Evolutionary conservation across 2,797 vertebrate species (phyloP).

Genomic region (Hippoglossus hippoglossus): DNA sequence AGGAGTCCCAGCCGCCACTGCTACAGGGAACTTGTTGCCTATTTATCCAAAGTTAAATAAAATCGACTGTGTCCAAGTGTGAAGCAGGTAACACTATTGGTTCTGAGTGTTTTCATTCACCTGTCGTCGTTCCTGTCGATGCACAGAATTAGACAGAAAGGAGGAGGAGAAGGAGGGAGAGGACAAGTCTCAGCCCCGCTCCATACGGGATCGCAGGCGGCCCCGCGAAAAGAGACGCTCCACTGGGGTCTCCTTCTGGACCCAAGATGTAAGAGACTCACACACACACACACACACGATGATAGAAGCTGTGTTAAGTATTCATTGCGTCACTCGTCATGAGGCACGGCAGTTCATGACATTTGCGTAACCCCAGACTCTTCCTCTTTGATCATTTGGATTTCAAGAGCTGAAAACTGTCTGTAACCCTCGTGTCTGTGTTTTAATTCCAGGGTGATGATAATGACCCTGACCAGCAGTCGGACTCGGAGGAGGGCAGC

Average conservation of each 20-base stretch:
- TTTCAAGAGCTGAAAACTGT: too few relatives aligned
- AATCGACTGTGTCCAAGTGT: too few relatives aligned
- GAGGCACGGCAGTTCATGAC: neutral
- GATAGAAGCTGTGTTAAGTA: neutral
- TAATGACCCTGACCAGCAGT: constrained; percentile 94
- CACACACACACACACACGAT: neutral
- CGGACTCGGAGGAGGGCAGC: constrained; percentile 93
- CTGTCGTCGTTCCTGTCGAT: neutral
- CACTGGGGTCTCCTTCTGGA: constrained; percentile 95
- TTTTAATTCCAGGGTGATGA: constrained; percentile 90
- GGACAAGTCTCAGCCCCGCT: constrained; percentile 95
- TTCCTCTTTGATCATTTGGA: constrained; percentile 19
- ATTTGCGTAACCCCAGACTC: neutral
- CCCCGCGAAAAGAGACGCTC: constrained; percentile 97
- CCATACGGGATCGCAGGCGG: constrained; percentile 95
- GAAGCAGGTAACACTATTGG: too few relatives aligned
- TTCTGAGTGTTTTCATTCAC: neutral
- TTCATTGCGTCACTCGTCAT: neutral
- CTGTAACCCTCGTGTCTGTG: neutral
- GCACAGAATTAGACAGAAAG: constrained; percentile 90
- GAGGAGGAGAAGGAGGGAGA: constrained; percentile 97
- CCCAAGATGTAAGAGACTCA: constrained; percentile 89
- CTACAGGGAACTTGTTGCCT: too few relatives aligned
- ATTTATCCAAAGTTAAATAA: too few relatives aligned
- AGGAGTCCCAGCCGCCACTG: too few relatives aligned